Evolutionary conservation across 2,888 invertebrate genomes (phyloP), one percentile per base, ranked within the genome.

Genomic region (Leptura quadrifasciata): DNA sequence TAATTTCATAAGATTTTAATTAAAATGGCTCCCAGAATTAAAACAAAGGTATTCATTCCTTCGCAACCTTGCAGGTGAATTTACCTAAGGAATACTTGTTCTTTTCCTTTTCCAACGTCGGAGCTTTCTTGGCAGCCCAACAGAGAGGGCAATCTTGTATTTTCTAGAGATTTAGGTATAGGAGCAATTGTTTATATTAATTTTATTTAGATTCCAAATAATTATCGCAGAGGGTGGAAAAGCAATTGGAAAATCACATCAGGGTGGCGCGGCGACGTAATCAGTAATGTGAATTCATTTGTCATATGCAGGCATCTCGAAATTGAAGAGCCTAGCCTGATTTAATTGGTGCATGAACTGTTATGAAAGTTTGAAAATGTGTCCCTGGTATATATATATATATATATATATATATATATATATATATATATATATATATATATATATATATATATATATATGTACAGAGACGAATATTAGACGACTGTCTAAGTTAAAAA

Each of bases 1-100:
- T 85, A 83, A 83, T 84, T 84, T 83, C 82, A 79, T 83, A 82
- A 83, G 84, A 81, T 84, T 85, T 85, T 84, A 85, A 85, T 85
- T 85, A 85, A 85, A 85, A 84, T 83, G 81, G 82, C 81, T 82
- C 71, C 81, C 65, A 67, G 63, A 71, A 80, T 80, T 72, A 76
- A 82, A 82, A 79, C 79, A 82, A 81, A 80, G 81, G 70, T 76
- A 61, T 47, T 52, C 61, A 27, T 61, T 52, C 61, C 18, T 60
- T 21, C 35, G 35, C 58, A 21, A 60, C 60, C 27, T 60, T 63
- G 35, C 71, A 71, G 71, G 71, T 71, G 52, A 18, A 31, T 39
- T 52, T 71, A 68, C 68, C 55, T 68, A 52, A 24, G 68, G 47
- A 17, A 10, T 17, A 10, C 18, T 12, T 47, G 15, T 35, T 17